These are phyloP conservation scores for Misgurnus anguillicaudatus DNA, from an alignment of 2,113 vertebrate species.

Conservation along the genomic window DNA sequence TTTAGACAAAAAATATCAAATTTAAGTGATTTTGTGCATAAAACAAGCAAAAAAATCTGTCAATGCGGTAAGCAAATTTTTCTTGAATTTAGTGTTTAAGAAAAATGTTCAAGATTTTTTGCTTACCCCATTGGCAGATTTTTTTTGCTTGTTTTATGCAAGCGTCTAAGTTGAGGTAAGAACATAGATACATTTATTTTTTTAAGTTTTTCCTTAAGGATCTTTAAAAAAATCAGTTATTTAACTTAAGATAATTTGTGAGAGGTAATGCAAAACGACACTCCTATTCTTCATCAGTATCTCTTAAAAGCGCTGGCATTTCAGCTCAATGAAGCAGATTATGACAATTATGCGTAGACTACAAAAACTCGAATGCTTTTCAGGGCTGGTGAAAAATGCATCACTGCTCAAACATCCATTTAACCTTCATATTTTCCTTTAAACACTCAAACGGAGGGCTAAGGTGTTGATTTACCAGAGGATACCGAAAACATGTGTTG, in stretches of 20 bases:
- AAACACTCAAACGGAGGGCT: not conserved
- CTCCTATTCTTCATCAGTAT: not conserved
- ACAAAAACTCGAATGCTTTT: constrained; percentile 30
- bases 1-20: no score
- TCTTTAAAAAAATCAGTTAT: not conserved
- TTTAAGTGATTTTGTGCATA: no score
- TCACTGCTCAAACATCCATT: not conserved
- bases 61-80: no score
- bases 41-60: no score
- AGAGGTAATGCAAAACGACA: not conserved
- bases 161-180: no score
- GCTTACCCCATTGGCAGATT: no score
- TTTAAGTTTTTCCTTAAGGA: no score
- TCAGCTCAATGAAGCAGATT: constrained; percentile 24
- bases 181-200: no score
- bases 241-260: not conserved
- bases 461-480: not conserved
- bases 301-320: not conserved
- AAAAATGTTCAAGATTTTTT: no score
- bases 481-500: constrained; percentile 14
- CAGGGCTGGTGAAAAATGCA: not conserved
- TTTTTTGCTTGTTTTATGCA: no score
- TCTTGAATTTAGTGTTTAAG: no score
- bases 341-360: constrained; percentile 20
- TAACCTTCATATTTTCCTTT: not conserved